phyloP scores from a whole-genome alignment of 2,888 invertebrate species.

The Diarsia mendica region DNA sequence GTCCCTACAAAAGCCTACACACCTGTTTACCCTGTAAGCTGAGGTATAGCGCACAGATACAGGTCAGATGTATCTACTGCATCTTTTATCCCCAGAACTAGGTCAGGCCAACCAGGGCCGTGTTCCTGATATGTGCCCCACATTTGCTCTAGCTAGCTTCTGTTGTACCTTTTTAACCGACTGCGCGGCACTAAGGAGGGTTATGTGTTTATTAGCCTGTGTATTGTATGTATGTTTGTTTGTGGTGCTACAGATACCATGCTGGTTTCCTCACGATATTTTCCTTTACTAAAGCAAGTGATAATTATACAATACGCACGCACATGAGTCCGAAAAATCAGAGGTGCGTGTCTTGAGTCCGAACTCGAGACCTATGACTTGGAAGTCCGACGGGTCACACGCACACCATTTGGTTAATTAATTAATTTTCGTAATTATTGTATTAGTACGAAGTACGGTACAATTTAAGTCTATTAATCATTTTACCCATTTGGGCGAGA shows the following conservation, averaged over 20 bases:
- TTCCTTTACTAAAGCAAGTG: too few species aligned
- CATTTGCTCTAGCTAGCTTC: constrained; percentile 33
- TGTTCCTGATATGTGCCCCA: constrained; percentile 59
- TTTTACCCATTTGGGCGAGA: background rate
- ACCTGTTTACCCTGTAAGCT: constrained; percentile 14
- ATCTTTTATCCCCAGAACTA: constrained; percentile 58
- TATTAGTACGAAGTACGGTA: background rate
- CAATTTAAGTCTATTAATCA: too few species aligned
- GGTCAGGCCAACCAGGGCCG: constrained; percentile 57
- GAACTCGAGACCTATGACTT: too few species aligned
- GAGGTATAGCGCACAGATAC: constrained; percentile 20
- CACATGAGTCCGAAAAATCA: too few species aligned
- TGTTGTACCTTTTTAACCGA: constrained; percentile 6
- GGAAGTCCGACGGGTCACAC: too few species aligned
- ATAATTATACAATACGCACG: too few species aligned
- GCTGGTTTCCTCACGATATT: too few species aligned
- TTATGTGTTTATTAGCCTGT: background rate
- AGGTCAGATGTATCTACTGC: constrained; percentile 35
- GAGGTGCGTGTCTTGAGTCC: too few species aligned
- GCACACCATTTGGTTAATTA: too few species aligned
- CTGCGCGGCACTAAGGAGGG: background rate
- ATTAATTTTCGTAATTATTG: background rate
- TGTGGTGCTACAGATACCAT: too few species aligned
- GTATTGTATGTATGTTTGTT: too few species aligned
- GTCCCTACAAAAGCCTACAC: background rate